Evolutionary conservation across 2,888 invertebrate species (phyloP), one percentile per base, ranked within the genome.

Genomic region (Lasioglossum morio): DNA sequence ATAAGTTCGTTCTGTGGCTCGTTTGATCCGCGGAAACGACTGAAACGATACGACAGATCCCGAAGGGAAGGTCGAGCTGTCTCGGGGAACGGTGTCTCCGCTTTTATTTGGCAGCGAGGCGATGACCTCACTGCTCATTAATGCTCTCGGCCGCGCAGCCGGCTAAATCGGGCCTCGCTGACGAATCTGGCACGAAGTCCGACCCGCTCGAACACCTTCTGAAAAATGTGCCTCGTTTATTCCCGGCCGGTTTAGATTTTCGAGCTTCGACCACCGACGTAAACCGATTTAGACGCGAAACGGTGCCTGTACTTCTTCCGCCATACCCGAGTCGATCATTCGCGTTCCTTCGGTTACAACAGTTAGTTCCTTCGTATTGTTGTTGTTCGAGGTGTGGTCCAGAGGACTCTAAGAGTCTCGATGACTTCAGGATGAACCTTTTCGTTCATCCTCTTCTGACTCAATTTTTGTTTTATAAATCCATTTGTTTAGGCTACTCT

Each of bases 61-160:
- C 53, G 53, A n/a, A 30, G 78, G 37, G 74, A 75, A 75, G 60
- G 79, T 79, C 73, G 74, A 74, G 63, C 30, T 37, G 72, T 77
- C 66, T 63, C 34, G 60, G 79, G 69, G 72, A 77, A 72, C 84
- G 85, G 78, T 84, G 84, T 84, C 84, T 85, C 75, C 72, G 85
- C 66, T 85, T 88, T 81, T 84, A 85, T 89, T 87, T 87, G 89
- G 87, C 84, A 85, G 77, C 87, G 85, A 89, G 84, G 81, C 89
- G 89, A 89, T 89, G 89, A 89, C 87, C 89, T 89, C 89, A 87
- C 85, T 84, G 80, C 85, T 89, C 84, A 81, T 87, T 84, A 86
- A 86, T 88, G 88, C 79, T 70, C 81, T 81, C 69, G 69, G 69
- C 82, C 81, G 79, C 81, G 79, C 69, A 80, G 78, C 76, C 34